A percentile compares a stretch with the other conserved stretches of the same genome.
These are phyloP conservation scores for Tychaedon coryphoeus DNA, from an alignment of 2,113 vertebrate genomes.

Conservation along the genomic window DNA sequence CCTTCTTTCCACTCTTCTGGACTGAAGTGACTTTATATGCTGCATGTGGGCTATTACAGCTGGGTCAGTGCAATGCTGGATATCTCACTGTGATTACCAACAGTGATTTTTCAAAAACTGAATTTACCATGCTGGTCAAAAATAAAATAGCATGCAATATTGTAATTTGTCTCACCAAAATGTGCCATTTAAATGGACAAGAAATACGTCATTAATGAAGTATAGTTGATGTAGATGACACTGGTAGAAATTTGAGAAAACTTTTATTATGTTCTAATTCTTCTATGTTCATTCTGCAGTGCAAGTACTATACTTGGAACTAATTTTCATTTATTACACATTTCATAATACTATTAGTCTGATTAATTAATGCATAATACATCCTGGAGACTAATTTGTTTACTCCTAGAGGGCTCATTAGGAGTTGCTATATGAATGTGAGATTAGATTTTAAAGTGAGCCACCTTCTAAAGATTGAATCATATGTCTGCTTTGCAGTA, in stretches of 20 bases:
- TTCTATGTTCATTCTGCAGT: constrained; percentile 46
- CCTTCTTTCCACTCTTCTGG: neutral
- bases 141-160: neutral
- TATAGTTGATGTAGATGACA: constrained; percentile 43
- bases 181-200: neutral
- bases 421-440: constrained; percentile 68
- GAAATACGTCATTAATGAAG: constrained; percentile 25
- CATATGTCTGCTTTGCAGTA: constrained; percentile 54
- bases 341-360: constrained; percentile 79
- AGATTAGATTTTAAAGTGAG: constrained; percentile 71
- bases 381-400: constrained; percentile 81
- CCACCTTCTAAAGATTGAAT: constrained; percentile 73
- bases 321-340: constrained; percentile 78
- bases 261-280: constrained; percentile 58
- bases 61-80: neutral
- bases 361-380: constrained; percentile 82
- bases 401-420: constrained; percentile 79
- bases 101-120: neutral
- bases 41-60: neutral
- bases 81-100: neutral
- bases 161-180: neutral
- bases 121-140: neutral
- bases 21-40: neutral
- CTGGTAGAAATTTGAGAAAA: constrained; percentile 49
- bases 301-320: constrained; percentile 64